A percentile compares a stretch with the other conserved stretches of the same genome.
These are phyloP conservation scores for Crambe crambe DNA, from an alignment of 37 sponge, comb jelly and placozoan genomes.

Conservation along the genomic window DNA sequence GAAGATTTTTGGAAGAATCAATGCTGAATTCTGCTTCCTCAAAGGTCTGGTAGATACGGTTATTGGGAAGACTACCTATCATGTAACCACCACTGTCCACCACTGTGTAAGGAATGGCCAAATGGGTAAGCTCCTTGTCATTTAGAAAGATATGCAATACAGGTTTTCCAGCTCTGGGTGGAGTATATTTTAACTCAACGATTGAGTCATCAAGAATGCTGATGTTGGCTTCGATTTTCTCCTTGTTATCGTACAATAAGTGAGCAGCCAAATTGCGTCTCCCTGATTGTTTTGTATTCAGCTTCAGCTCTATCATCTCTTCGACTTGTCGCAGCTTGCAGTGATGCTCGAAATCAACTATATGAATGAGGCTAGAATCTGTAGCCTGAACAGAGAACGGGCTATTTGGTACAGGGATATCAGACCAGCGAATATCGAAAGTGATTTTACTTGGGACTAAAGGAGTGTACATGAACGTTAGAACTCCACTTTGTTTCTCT, in stretches of 20 bases:
- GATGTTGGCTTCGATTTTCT: constrained; percentile 16
- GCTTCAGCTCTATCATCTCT: constrained; percentile 25
- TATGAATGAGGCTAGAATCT: constrained; percentile 41
- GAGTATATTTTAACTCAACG: constrained; percentile 41
- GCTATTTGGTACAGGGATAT: constrained; percentile 55
- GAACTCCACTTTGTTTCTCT: constrained; percentile 12
- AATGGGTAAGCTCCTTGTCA: constrained; percentile 48
- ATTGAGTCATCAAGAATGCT: constrained; percentile 16
- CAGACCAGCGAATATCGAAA: constrained; percentile 67
- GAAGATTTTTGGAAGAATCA: constrained; percentile 7
- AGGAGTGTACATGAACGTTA: constrained; percentile 56
- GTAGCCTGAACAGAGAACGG: constrained; percentile 60
- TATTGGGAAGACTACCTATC: constrained; percentile 22
- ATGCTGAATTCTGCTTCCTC: constrained; percentile 47
- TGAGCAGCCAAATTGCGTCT: constrained; percentile 28
- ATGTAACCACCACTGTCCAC: constrained; percentile 44
- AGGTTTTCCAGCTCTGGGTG: constrained; percentile 44
- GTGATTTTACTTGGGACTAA: constrained; percentile 19
- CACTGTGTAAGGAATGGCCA: constrained; percentile 36
- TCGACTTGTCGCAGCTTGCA: constrained; percentile 22
- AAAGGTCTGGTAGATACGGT: constrained; percentile 38
- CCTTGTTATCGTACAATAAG: constrained; percentile 34
- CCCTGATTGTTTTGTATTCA: constrained; percentile 46
- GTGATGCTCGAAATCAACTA: constrained; percentile 48
- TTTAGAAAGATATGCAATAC: constrained; percentile 48